A percentile compares a stretch with the other conserved stretches of the same genome.
Evolutionary conservation across 2,888 invertebrate species (phyloP).

Genomic region (Podotricha telesiphe): DNA sequence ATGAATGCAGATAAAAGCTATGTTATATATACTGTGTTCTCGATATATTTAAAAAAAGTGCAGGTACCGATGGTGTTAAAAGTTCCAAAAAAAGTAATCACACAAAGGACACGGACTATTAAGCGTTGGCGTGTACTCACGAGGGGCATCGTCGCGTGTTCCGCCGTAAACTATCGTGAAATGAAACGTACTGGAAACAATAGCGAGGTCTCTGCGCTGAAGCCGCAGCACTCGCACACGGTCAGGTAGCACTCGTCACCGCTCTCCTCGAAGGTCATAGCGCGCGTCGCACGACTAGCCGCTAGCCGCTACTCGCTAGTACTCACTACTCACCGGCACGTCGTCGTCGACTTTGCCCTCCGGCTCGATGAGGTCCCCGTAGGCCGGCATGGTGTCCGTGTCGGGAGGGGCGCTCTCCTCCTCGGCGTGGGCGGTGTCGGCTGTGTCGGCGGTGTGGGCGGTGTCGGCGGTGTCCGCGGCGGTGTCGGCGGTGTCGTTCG

Average conservation of each 20-base stretch:
- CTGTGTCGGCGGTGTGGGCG: background rate
- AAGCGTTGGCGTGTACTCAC: conserved; percentile 70
- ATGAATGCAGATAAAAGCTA: too few relatives aligned
- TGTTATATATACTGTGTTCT: too few relatives aligned
- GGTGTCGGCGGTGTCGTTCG: conserved; percentile 66
- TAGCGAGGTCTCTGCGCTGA: conserved; percentile 79
- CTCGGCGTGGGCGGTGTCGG: conserved; percentile 49
- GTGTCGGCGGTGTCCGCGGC: conserved; percentile 67
- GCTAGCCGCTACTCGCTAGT: conserved; percentile 64
- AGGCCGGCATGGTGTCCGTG: conserved; percentile 76
- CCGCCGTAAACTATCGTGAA: conserved; percentile 76
- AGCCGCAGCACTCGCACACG: conserved; percentile 83
- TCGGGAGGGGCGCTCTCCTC: conserved; percentile 70
- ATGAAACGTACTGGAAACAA: conserved; percentile 79
- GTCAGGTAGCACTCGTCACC: conserved; percentile 77
- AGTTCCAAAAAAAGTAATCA: conserved; percentile 21
- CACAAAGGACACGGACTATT: conserved; percentile 60
- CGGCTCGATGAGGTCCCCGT: conserved; percentile 81
- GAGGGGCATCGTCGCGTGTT: conserved; percentile 72
- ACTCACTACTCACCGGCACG: conserved; percentile 64
- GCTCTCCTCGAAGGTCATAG: conserved; percentile 80
- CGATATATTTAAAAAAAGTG: background rate
- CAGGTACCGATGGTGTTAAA: background rate
- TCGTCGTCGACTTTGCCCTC: conserved; percentile 61
- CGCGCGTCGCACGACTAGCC: conserved; percentile 72